phyloP scores from a whole-genome alignment of 1,140 invertebrate species.

The Lordiphosa clarofinis region DNA sequence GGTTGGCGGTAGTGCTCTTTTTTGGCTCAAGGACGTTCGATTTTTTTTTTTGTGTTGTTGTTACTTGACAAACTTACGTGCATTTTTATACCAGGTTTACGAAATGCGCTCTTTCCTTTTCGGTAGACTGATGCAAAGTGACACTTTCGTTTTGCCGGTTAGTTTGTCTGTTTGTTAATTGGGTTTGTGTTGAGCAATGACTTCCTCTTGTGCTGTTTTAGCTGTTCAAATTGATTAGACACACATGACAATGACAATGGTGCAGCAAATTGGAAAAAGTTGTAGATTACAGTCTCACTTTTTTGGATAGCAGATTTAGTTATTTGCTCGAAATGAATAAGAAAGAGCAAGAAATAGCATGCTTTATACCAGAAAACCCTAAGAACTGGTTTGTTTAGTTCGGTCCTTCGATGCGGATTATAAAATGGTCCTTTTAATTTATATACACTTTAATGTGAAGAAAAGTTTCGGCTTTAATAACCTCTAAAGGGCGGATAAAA shows the following conservation, averaged over 20 bases:
- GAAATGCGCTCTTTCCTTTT: conserved; percentile 21
- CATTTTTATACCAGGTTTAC: conserved; percentile 32
- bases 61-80: conserved; percentile 52
- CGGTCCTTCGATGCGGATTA: too few species aligned
- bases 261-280: conserved; percentile 10
- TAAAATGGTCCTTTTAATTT: too few species aligned
- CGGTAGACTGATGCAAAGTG: conserved; percentile 36
- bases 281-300: too few species aligned
- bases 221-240: conserved; percentile 29
- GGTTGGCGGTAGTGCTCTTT: conserved; percentile 47
- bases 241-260: conserved; percentile 21
- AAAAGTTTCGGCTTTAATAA: too few species aligned
- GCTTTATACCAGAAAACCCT: too few species aligned
- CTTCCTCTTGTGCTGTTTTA: not conserved
- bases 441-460: too few species aligned
- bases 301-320: too few species aligned
- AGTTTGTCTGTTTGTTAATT: conserved; percentile 47
- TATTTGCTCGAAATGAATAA: too few species aligned
- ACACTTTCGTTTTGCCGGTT: conserved; percentile 51
- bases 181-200: conserved; percentile 28
- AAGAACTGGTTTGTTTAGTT: too few species aligned
- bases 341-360: too few species aligned
- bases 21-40: conserved; percentile 67
- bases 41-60: conserved; percentile 33
- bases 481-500: too few species aligned